These are phyloP conservation scores for Lithophane socia DNA, from an alignment of 2,888 invertebrate species.

Conservation along the genomic window DNA sequence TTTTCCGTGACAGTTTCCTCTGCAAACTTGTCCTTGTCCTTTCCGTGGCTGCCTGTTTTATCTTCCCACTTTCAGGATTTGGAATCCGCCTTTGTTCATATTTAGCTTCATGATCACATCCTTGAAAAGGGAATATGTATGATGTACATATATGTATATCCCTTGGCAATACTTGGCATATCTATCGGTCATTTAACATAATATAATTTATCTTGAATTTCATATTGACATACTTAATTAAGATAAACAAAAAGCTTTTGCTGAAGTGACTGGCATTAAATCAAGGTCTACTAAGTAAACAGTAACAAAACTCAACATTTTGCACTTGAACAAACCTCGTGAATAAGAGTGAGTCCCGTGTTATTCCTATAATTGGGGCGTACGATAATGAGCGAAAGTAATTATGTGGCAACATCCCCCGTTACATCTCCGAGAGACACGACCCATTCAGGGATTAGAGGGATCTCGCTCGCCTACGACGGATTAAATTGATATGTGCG, in stretches of 20 bases:
- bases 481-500: conserved; percentile 89
- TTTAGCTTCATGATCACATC: background rate
- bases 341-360: conserved; percentile 53
- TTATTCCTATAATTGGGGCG: conserved; percentile 67
- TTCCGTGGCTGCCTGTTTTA: background rate
- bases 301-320: conserved; percentile 32
- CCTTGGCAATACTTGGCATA: background rate
- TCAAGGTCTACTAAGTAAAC: conserved; percentile 34
- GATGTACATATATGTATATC: background rate
- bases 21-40: background rate
- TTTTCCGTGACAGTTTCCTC: background rate
- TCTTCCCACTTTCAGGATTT: background rate
- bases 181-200: conserved; percentile 23
- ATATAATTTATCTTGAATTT: conserved; percentile 8
- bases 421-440: conserved; percentile 80
- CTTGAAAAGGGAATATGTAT: background rate
- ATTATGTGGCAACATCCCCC: conserved; percentile 87
- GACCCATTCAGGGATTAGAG: conserved; percentile 84
- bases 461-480: conserved; percentile 83
- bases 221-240: conserved; percentile 31
- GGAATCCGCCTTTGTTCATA: background rate
- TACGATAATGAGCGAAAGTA: conserved; percentile 81
- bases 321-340: conserved; percentile 48
- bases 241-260: conserved; percentile 45
- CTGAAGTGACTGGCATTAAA: conserved; percentile 30